Evolutionary conservation across 2,888 invertebrate species (phyloP).

Genomic region (Acanthosepion lycidas): DNA sequence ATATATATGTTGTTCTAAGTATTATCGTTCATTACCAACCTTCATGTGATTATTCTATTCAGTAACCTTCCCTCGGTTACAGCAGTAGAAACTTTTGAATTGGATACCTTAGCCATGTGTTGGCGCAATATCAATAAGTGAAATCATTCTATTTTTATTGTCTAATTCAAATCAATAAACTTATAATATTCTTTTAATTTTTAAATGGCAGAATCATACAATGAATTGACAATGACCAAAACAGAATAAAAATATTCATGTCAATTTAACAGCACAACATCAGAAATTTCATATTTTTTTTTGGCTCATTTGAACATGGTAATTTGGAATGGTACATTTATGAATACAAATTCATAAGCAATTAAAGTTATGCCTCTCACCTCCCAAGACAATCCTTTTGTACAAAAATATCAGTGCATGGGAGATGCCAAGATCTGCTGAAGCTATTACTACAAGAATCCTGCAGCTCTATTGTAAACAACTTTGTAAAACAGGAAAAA

Average conservation of each 20-base stretch:
- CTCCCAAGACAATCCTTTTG: no score
- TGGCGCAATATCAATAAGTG: no score
- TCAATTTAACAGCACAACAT: not conserved
- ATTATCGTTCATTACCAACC: no score
- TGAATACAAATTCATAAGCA: not conserved
- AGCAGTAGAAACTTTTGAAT: no score
- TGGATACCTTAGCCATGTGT: no score
- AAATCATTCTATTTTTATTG: no score
- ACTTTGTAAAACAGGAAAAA: constrained; percentile 16
- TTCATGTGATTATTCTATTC: no score
- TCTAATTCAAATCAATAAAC: not conserved
- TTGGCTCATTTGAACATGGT: not conserved
- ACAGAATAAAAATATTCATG: not conserved
- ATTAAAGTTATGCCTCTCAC: not conserved
- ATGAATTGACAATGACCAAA: not conserved
- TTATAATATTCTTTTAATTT: no score
- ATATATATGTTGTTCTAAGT: no score
- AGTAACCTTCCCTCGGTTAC: no score
- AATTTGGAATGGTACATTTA: not conserved
- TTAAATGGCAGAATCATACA: not conserved
- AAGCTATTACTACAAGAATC: not conserved
- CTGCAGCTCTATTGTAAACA: not conserved
- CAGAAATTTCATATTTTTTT: not conserved
- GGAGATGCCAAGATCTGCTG: no score
- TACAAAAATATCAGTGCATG: no score